Evolutionary conservation across 2,797 vertebrate genomes (phyloP), one percentile per base, ranked within the genome.

Genomic region (Gastrophryne carolinensis): DNA sequence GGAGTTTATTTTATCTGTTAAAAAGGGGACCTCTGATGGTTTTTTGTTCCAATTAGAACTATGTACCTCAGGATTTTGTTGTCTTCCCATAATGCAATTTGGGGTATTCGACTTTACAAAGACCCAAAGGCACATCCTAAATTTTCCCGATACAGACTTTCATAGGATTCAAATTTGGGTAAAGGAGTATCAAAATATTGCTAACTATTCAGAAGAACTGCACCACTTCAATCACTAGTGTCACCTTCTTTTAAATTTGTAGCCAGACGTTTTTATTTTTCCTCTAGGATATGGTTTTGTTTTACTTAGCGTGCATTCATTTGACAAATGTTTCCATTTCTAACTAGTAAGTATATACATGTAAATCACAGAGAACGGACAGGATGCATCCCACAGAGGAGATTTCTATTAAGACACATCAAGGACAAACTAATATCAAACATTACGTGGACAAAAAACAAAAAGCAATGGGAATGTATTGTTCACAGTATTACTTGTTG

Each of bases 351-450:
- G n/a, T 21, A 66, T 27, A 56, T 47, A 58, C 37, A 26, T 11
- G 63, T 39, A 75, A 75, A 67, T 75, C 53, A 60, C 44, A 60
- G 23, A 27, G 52, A 60, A 54, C 54, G 60, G 29, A 52, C 72
- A 67, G 72, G 72, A 75, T 67, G 12, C 29, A 7, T 37, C 5
- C 72, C 23, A 60, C 63, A 60, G 72, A 63, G 72, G 56, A 50
- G 37, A 10, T 50, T 75, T 58, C 62, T 67, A 67, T 67, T 58
- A 66, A 49, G 62, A 57, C 37, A 74, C 72, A 35, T 56, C 37
- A 34, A 60, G 30, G 32, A 27, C 30, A 67, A 32, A 50, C 62
- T 66, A 50, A 60, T 37, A 49, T 74, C 72, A 67, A 67, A 75
- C 72, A 67, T 49, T 10, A 11, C 34, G 35, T 29, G 3, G 64